These are phyloP conservation scores for Notothenia coriiceps DNA, from an alignment of 2,113 vertebrate species.

Conservation along the genomic window DNA sequence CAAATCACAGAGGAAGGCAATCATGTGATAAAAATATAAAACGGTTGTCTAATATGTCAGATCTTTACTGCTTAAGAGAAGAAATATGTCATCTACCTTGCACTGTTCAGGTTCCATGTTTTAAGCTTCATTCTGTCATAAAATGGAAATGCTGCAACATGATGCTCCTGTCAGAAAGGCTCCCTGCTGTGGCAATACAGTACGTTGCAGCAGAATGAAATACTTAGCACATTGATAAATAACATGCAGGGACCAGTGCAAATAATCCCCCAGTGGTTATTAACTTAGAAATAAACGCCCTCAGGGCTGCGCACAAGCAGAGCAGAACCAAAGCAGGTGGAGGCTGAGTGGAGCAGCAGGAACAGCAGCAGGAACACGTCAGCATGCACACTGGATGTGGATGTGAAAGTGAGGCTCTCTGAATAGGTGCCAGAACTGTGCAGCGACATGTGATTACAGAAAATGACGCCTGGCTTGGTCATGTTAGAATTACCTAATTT, in stretches of 20 bases:
- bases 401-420: conserved; percentile 24
- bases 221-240: conserved; percentile 34
- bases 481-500: not conserved
- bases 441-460: conserved; percentile 43
- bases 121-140: conserved; percentile 3
- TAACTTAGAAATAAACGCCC: conserved; percentile 67
- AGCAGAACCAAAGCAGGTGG: conserved; percentile 59
- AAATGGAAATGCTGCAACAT: conserved; percentile 21
- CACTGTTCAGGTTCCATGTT: not conserved
- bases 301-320: conserved; percentile 42
- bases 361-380: conserved; percentile 38
- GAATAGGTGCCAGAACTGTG: conserved; percentile 49
- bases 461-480: not conserved
- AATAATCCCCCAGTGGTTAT: conserved; percentile 61
- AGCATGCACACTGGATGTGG: conserved; percentile 14
- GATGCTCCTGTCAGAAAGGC: conserved; percentile 1
- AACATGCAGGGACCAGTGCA: conserved; percentile 50
- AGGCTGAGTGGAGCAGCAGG: conserved; percentile 53
- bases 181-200: conserved; percentile 23
- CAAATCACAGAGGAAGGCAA: conserved; percentile 20
- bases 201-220: conserved; percentile 19
- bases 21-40: not conserved
- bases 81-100: not conserved
- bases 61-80: not conserved
- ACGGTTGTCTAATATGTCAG: not conserved